A percentile compares a stretch with the other conserved stretches of the same genome.
Conservation (phyloP, 2,797 vertebrate genomes). For the Myoxocephalus aenaeus region DNA sequence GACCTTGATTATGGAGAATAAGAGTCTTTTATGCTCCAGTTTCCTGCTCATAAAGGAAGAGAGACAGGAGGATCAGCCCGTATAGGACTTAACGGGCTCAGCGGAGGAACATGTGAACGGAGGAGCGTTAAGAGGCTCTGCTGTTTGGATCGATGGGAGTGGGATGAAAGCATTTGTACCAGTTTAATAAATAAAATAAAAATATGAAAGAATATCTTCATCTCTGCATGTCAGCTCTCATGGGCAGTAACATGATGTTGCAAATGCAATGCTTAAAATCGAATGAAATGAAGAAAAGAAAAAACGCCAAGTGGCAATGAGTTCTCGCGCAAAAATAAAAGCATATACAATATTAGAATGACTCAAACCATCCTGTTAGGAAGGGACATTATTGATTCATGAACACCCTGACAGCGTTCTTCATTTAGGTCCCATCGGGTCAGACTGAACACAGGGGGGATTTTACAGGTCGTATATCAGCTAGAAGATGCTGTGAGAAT, state of each 20-base stretch:
- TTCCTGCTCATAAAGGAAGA: conserved; percentile 51
- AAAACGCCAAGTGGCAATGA: too few relatives aligned
- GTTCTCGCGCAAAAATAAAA: neutral
- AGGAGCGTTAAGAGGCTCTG: conserved; percentile 12
- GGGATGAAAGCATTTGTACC: neutral
- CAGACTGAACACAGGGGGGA: neutral
- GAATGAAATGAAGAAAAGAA: neutral
- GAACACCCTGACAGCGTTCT: neutral
- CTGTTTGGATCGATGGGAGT: conserved; percentile 41
- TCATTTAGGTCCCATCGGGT: neutral
- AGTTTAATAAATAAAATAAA: conserved; percentile 3
- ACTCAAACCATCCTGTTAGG: neutral
- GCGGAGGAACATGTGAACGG: conserved; percentile 20
- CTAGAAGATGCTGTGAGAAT: neutral
- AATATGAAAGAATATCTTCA: neutral
- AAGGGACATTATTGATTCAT: neutral
- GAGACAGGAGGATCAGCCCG: conserved; percentile 28
- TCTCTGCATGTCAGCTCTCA: neutral
- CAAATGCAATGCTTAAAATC: neutral
- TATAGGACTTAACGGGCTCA: conserved; percentile 6
- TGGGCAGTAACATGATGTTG: neutral
- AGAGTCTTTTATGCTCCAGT: conserved; percentile 67
- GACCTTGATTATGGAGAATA: conserved; percentile 80
- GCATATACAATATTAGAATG: neutral
- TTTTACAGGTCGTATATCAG: neutral